These are phyloP conservation scores for Tapera naevia DNA, from an alignment of 2,797 vertebrate species.

Conservation along the genomic window DNA sequence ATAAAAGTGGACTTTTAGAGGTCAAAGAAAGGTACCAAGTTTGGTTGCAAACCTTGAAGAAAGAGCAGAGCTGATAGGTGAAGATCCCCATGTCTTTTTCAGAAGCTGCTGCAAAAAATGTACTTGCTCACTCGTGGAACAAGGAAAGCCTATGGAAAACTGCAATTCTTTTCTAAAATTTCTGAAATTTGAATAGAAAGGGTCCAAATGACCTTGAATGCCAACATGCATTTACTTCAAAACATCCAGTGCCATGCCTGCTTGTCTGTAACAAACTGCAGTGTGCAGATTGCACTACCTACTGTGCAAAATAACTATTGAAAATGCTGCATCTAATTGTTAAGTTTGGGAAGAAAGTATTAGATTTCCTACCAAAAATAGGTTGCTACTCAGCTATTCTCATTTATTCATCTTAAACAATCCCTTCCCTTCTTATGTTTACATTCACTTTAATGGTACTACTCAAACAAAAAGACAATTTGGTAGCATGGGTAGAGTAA, in stretches of 20 bases:
- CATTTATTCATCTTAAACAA: not conserved
- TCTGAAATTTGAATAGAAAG: not conserved
- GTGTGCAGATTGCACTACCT: not conserved
- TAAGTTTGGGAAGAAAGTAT: not conserved
- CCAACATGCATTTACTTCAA: not conserved
- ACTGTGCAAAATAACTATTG: not conserved
- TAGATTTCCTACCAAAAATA: not conserved
- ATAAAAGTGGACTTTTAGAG: not conserved
- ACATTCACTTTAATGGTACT: not conserved
- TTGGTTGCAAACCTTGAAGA: not conserved
- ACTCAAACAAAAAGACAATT: not conserved
- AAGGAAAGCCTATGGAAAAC: not conserved
- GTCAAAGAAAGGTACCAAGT: not conserved
- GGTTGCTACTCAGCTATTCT: not conserved
- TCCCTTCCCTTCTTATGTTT: not conserved
- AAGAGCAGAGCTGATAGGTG: not conserved
- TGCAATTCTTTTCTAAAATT: not conserved
- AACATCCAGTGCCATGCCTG: not conserved
- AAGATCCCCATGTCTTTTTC: not conserved
- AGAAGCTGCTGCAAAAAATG: not conserved
- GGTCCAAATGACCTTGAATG: not conserved
- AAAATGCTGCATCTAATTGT: not conserved
- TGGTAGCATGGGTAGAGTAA: rapidly evolving
- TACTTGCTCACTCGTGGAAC: not conserved
- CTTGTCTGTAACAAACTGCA: not conserved